Base-by-base conservation (phyloP, 2,888 invertebrate genomes). In the Cephonodes hylas region DNA sequence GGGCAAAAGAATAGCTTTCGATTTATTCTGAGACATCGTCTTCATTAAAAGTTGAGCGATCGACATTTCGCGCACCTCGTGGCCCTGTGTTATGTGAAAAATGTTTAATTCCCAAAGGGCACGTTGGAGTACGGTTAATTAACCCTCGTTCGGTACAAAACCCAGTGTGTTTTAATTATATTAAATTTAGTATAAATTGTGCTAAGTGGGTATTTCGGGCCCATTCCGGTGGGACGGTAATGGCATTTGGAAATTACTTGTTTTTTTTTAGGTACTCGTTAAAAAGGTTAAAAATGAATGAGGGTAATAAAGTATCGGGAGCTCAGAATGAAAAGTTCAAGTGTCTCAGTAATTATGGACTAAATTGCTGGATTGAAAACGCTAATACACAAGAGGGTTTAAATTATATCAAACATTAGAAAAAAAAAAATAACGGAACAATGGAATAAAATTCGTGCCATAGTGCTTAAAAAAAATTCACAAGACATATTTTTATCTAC, bases 111-210 rank as follows among this genome's bases (percentile, higher is more conserved):
- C 66, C 66, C 64, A 67, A 69, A 66, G 69, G 67, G 66, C 42
- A 63, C 69, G 57, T 65, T 65, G 71, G 71, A 64, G 66, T 73
- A 74, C 71, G 68, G 75, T 79, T 83, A 83, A 85, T 85, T 82
- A 84, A 77, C 70, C 69, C 67, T 69, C 66, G 74, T 70, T 71
- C 66, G 69, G 73, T 77, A 79, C 72, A 79, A n/a, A 83, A 83
- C 77, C 72, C 71, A 78, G 68, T 73, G 73, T 66, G 70, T 76
- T 80, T 81, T 82, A 82, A 85, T 84, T 81, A 79, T 68, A 72
- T 77, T 74, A 73, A 77, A 77, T 71, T 69, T 70, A 62, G 72
- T 64, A 74, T 77, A 77, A 80, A 80, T 75, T 72, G 68, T 64
- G 71, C 65, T 73, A 75, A 81, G 73, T 77, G 75, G 77, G 73